Percentiles rank a stretch among this genome's conserved stretches.
These are phyloP conservation scores for Eutolmus rufibarbis DNA, from an alignment of 2,888 invertebrate species.

Conservation along the genomic window DNA sequence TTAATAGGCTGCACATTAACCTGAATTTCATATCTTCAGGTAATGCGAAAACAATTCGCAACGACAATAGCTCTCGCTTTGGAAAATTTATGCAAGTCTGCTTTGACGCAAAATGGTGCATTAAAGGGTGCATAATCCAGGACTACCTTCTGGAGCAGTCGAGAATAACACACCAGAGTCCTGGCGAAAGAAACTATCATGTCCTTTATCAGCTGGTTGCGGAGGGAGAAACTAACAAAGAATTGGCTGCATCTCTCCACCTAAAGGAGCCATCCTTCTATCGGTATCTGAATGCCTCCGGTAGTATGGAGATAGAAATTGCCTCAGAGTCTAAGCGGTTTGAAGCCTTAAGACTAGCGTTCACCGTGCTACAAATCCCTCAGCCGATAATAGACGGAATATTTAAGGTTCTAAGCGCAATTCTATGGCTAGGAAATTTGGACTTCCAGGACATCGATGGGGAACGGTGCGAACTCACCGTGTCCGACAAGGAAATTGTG, in stretches of 20 bases:
- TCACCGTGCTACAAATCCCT: slow-evolving; percentile 88
- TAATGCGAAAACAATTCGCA: slow-evolving; percentile 91
- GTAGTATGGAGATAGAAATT: slow-evolving; percentile 72
- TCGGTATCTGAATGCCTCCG: slow-evolving; percentile 84
- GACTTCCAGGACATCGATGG: slow-evolving; percentile 87
- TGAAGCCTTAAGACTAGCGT: slow-evolving; percentile 85
- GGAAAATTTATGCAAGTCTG: slow-evolving; percentile 97
- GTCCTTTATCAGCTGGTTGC: slow-evolving; percentile 92
- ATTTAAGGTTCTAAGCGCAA: slow-evolving; percentile 86
- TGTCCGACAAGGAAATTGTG: slow-evolving; percentile 75
- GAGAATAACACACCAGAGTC: slow-evolving; percentile 87
- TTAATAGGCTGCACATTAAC: background rate
- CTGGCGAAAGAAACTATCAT: slow-evolving; percentile 88
- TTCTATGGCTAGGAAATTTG: slow-evolving; percentile 90
- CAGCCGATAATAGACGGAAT: slow-evolving; percentile 87
- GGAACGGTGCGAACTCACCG: slow-evolving; percentile 79
- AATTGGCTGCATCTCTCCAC: slow-evolving; percentile 76
- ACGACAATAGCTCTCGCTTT: slow-evolving; percentile 91
- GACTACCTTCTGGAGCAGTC: slow-evolving; percentile 91
- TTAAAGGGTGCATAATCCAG: slow-evolving; percentile 89
- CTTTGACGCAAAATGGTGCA: slow-evolving; percentile 86
- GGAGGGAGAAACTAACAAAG: slow-evolving; percentile 80
- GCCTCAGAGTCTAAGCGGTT: slow-evolving; percentile 74
- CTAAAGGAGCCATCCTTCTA: slow-evolving; percentile 79
- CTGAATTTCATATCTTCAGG: slow-evolving; percentile 65